Conservation (phyloP, 2,113 vertebrate species). For the Ornithorhynchus anatinus region DNA sequence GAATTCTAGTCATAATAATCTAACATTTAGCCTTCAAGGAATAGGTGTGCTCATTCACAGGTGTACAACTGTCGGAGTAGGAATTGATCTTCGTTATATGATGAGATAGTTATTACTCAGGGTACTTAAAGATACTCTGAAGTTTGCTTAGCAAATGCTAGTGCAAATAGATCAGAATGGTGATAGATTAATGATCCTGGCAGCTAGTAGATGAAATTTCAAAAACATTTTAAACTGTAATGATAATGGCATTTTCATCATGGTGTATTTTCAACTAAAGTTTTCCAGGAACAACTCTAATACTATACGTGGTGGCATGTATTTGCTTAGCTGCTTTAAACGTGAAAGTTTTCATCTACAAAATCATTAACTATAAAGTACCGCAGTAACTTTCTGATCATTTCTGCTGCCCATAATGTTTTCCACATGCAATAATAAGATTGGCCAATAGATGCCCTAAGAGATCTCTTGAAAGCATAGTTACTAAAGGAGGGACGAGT, state of each 20-base stretch:
- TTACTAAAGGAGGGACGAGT: not conserved
- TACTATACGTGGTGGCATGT: not conserved
- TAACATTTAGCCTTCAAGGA: too few relatives aligned
- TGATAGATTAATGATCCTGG: not conserved
- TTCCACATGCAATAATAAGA: constrained; percentile 54
- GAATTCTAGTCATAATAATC: too few relatives aligned
- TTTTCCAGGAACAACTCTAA: not conserved
- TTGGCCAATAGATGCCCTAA: constrained; percentile 70
- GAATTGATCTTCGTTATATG: not conserved
- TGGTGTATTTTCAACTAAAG: not conserved
- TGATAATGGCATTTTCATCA: not conserved
- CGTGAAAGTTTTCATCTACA: not conserved
- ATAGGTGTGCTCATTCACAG: too few relatives aligned
- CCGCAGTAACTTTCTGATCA: too few relatives aligned
- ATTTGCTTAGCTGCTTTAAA: not conserved
- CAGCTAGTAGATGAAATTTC: not conserved
- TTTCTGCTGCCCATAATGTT: not conserved
- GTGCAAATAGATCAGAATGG: not conserved
- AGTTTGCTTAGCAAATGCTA: not conserved
- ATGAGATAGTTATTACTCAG: not conserved
- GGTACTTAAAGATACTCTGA: not conserved
- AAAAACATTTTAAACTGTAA: not conserved
- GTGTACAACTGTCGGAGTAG: not conserved
- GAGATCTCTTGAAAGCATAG: constrained; percentile 62
- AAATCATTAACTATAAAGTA: too few relatives aligned